Conservation (phyloP, 2,888 invertebrate species). For the Monochamus alternatus region DNA sequence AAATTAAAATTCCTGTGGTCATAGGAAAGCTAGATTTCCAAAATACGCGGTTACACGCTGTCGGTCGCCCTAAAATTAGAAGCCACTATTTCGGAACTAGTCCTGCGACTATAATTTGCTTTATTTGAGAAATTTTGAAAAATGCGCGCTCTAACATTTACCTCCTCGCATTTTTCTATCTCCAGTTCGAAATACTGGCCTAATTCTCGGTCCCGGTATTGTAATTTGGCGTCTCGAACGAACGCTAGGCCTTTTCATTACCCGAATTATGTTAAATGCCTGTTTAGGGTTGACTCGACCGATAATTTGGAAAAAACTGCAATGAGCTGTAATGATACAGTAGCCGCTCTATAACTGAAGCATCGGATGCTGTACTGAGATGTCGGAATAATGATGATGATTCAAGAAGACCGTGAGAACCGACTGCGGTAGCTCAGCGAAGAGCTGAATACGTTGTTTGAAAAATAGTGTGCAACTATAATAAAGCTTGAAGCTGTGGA, state of each 20-base stretch:
- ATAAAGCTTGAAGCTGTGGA: too few relatives aligned
- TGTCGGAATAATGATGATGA: constrained; percentile 21
- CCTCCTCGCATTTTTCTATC: constrained; percentile 47
- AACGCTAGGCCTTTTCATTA: constrained; percentile 10
- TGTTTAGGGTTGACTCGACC: constrained; percentile 59
- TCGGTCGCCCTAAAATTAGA: constrained; percentile 19
- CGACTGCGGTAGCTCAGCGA: background rate
- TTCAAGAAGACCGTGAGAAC: background rate
- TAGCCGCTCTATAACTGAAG: constrained; percentile 53
- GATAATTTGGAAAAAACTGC: constrained; percentile 64
- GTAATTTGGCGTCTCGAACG: constrained; percentile 44
- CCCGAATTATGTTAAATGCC: constrained; percentile 64
- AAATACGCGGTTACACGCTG: constrained; percentile 22
- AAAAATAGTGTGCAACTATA: too few relatives aligned
- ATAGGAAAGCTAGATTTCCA: constrained; percentile 17
- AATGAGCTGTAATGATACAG: constrained; percentile 65
- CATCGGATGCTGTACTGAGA: constrained; percentile 49
- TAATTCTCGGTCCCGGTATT: constrained; percentile 39
- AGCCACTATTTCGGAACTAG: constrained; percentile 14
- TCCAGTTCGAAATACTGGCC: constrained; percentile 39
- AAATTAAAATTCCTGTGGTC: constrained; percentile 31
- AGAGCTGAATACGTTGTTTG: background rate
- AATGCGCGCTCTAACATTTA: constrained; percentile 48
- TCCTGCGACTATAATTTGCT: constrained; percentile 32
- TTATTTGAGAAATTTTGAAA: constrained; percentile 30